Evolutionary conservation across 2,113 vertebrate genomes (phyloP).

Genomic region (Ceratotherium simum): DNA sequence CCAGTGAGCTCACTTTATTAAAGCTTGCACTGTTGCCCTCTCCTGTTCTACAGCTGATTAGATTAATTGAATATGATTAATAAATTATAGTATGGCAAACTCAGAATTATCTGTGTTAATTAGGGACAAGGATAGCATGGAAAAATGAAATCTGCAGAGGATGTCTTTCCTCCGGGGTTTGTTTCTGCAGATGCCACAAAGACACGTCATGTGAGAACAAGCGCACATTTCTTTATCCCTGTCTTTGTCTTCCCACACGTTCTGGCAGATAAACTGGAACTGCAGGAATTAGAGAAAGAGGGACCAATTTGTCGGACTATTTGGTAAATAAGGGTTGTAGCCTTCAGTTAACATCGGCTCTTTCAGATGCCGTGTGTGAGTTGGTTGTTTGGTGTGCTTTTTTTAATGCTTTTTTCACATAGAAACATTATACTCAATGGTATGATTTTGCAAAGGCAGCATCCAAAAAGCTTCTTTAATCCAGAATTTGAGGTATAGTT

Average conservation of each 20-base stretch:
- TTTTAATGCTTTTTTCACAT: not conserved
- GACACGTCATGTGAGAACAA: not conserved
- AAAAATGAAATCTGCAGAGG: not conserved
- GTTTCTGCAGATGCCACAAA: not conserved
- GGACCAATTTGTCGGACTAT: not conserved
- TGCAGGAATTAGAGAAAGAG: not conserved
- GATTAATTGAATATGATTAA: conserved; percentile 63
- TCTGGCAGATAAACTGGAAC: conserved; percentile 3
- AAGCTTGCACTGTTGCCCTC: conserved; percentile 60
- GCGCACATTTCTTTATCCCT: not conserved
- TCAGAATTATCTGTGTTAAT: conserved; percentile 66
- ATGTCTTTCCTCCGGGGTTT: not conserved
- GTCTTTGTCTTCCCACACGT: not conserved
- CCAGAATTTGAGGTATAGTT: conserved; percentile 45
- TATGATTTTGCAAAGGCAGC: not conserved
- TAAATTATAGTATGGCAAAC: conserved; percentile 55
- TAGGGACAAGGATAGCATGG: not conserved
- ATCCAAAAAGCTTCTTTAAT: not conserved
- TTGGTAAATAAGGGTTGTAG: not conserved
- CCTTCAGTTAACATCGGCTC: not conserved
- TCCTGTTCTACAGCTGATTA: conserved; percentile 66
- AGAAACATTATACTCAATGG: not conserved
- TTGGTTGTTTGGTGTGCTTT: not conserved
- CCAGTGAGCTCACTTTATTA: conserved; percentile 7
- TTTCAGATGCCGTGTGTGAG: not conserved